These are phyloP conservation scores for Tetranychus cinnabarinus DNA, from an alignment of 1,140 invertebrate genomes.

Conservation along the genomic window DNA sequence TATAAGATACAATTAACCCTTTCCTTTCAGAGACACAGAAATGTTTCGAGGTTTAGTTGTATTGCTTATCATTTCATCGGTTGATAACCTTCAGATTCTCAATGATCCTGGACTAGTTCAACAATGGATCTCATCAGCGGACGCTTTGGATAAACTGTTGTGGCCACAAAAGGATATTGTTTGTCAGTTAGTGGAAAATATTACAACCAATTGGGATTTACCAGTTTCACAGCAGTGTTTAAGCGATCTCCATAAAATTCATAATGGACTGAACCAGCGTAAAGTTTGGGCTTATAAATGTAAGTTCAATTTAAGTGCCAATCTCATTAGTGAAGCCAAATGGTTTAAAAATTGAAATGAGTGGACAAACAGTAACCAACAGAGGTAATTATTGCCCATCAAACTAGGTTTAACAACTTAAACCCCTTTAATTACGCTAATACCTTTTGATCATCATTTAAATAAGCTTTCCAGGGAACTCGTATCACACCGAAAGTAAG, in stretches of 20 bases:
- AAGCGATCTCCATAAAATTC: background rate
- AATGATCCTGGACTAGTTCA: background rate
- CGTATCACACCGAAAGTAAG: no score
- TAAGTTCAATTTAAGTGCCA: background rate
- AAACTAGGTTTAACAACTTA: no score
- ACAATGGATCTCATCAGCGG: background rate
- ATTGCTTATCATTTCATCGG: background rate
- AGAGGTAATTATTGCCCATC: background rate
- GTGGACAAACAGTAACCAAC: background rate
- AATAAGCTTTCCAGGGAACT: no score
- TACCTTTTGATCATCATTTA: no score
- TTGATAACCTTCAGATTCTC: background rate
- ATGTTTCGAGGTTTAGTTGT: no score
- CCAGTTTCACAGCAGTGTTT: background rate
- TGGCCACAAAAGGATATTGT: background rate
- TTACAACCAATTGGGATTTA: background rate
- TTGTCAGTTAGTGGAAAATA: background rate
- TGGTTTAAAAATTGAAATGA: background rate
- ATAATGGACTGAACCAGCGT: background rate
- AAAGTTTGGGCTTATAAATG: background rate
- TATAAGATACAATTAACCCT: no score
- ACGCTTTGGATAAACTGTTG: background rate
- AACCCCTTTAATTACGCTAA: no score
- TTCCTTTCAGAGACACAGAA: no score
- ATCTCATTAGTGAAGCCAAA: background rate